These are phyloP conservation scores for Clangula hyemalis DNA, from an alignment of 2,797 vertebrate genomes.

Conservation along the genomic window DNA sequence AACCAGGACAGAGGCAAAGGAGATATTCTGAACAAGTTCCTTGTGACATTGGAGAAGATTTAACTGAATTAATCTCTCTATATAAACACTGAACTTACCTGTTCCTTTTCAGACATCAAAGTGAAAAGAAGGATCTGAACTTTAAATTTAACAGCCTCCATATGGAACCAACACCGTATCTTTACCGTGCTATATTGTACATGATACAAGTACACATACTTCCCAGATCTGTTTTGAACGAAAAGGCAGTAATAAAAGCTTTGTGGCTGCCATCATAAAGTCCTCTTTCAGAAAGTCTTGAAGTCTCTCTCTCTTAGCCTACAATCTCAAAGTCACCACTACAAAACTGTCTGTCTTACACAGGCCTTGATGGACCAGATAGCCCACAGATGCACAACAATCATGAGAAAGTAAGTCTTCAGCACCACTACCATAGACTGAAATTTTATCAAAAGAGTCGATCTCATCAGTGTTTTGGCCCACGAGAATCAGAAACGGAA, in stretches of 20 bases:
- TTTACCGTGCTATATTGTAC: background rate
- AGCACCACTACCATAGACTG: background rate
- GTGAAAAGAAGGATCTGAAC: background rate
- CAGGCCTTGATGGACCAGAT: background rate
- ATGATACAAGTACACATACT: background rate
- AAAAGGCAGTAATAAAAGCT: background rate
- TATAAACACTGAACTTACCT: background rate
- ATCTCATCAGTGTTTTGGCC: background rate
- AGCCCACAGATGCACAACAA: background rate
- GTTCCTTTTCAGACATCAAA: background rate
- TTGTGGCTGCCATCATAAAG: background rate
- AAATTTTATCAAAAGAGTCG: background rate
- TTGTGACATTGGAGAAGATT: background rate
- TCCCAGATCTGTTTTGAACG: background rate
- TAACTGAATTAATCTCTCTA: background rate
- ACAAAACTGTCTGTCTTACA: background rate
- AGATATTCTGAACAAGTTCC: background rate
- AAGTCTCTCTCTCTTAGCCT: background rate
- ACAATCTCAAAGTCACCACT: background rate
- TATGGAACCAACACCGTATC: background rate
- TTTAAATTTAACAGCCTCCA: background rate
- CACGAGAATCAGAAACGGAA: background rate
- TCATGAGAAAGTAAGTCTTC: background rate
- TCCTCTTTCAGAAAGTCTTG: background rate
- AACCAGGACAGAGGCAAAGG: background rate